These are phyloP conservation scores for Macrophya annulata DNA, from an alignment of 2,888 invertebrate species.

Conservation along the genomic window DNA sequence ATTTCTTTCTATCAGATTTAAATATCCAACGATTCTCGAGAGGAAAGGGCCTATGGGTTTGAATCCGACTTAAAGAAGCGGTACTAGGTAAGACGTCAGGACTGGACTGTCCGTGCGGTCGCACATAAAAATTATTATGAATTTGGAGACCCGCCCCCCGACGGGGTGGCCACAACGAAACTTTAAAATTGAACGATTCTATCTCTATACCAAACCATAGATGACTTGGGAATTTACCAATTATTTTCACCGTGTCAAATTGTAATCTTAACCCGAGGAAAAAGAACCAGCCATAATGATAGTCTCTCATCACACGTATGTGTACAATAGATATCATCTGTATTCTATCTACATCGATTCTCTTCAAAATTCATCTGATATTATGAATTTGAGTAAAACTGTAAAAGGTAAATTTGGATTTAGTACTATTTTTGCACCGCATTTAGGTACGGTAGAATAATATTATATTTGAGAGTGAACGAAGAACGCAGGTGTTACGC, in stretches of 20 bases:
- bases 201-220: constrained; percentile 15
- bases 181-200: constrained; percentile 32
- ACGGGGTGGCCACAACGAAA: constrained; percentile 37
- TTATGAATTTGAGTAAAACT: background rate
- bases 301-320: background rate
- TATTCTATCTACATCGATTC: background rate
- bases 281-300: background rate
- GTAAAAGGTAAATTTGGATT: background rate
- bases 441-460: background rate
- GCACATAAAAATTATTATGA: constrained; percentile 46
- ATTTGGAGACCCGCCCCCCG: constrained; percentile 49
- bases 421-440: background rate
- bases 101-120: constrained; percentile 30
- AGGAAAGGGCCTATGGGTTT: background rate
- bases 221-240: constrained; percentile 20
- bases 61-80: background rate
- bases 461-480: background rate
- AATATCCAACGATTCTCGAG: background rate
- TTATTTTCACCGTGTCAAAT: constrained; percentile 47
- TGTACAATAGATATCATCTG: no score
- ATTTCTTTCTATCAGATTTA: background rate
- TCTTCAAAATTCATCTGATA: background rate
- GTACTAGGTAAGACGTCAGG: constrained; percentile 41
- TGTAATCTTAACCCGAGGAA: background rate
- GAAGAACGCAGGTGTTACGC: constrained; percentile 31